phyloP scores from a whole-genome alignment of 1,140 invertebrate species.

The Caerostris extrusa region DNA sequence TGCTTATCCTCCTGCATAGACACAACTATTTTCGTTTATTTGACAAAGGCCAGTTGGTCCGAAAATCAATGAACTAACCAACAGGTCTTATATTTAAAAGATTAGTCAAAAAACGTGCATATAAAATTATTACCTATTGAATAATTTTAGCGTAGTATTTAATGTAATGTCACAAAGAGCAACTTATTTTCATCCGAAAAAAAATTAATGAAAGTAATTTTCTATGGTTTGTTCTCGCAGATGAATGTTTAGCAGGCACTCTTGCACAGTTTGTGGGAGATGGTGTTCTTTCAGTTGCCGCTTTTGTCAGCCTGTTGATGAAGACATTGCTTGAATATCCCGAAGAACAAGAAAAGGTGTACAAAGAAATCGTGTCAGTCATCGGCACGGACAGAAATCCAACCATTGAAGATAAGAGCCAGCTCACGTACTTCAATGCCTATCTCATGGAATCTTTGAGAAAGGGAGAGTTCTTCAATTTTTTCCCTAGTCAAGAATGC shows the following conservation, averaged over 20 bases:
- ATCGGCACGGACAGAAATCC: slow-evolving; percentile 6
- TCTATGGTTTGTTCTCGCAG: neutral
- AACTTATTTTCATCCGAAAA: no score
- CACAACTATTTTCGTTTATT: no score
- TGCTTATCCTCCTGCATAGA: no score
- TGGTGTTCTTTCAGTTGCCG: neutral
- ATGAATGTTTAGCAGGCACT: neutral
- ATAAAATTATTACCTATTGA: no score
- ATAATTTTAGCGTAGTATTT: no score
- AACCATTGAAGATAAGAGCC: slow-evolving; percentile 19
- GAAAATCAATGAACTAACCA: no score
- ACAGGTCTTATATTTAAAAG: no score
- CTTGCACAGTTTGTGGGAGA: slow-evolving; percentile 37
- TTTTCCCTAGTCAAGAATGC: slow-evolving; percentile 48
- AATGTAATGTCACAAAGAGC: no score
- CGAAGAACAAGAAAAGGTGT: slow-evolving; percentile 47
- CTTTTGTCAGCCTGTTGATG: neutral
- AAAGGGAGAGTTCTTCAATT: neutral
- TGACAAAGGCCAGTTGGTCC: no score
- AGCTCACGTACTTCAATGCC: slow-evolving; percentile 4
- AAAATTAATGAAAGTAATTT: neutral
- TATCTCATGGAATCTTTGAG: neutral
- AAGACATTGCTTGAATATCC: neutral
- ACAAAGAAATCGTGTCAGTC: slow-evolving; percentile 28
- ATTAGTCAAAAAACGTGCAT: no score